phyloP scores from a whole-genome alignment of 2,888 invertebrate genomes.

The Drosophila atripex region DNA sequence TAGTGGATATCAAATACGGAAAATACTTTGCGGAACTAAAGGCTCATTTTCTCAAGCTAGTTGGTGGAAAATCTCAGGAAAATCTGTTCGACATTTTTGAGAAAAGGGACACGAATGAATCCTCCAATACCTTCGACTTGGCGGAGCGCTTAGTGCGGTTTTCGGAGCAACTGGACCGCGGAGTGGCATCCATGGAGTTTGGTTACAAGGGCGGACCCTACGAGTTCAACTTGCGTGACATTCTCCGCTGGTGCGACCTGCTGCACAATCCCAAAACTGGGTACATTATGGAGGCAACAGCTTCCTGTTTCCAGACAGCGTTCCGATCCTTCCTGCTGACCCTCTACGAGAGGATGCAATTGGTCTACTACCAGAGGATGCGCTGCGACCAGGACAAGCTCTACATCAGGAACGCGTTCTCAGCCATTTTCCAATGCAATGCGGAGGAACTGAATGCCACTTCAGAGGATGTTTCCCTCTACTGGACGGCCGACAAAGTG shows the following conservation, averaged over 20 bases:
- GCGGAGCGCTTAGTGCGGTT: constrained; percentile 91
- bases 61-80: constrained; percentile 30
- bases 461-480: constrained; percentile 85
- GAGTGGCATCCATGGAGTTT: constrained; percentile 88
- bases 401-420: constrained; percentile 86
- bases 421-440: constrained; percentile 84
- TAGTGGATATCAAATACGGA: constrained; percentile 81
- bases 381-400: constrained; percentile 90
- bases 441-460: constrained; percentile 80
- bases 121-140: constrained; percentile 83
- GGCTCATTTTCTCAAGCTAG: constrained; percentile 50
- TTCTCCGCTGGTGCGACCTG: constrained; percentile 96
- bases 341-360: constrained; percentile 85
- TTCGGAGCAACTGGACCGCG: constrained; percentile 88
- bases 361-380: constrained; percentile 95
- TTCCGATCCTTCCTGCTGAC: constrained; percentile 76
- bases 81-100: constrained; percentile 66
- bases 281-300: constrained; percentile 53
- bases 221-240: constrained; percentile 98
- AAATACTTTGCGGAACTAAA: constrained; percentile 70
- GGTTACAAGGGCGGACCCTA: constrained; percentile 95
- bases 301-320: constrained; percentile 45
- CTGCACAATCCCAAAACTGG: constrained; percentile 84
- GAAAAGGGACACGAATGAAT: background rate
- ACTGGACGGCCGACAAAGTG: constrained; percentile 86